Evolutionary conservation across 2,113 vertebrate species (phyloP), one percentile per base, ranked within the genome.

Genomic region (Melospiza georgiana): DNA sequence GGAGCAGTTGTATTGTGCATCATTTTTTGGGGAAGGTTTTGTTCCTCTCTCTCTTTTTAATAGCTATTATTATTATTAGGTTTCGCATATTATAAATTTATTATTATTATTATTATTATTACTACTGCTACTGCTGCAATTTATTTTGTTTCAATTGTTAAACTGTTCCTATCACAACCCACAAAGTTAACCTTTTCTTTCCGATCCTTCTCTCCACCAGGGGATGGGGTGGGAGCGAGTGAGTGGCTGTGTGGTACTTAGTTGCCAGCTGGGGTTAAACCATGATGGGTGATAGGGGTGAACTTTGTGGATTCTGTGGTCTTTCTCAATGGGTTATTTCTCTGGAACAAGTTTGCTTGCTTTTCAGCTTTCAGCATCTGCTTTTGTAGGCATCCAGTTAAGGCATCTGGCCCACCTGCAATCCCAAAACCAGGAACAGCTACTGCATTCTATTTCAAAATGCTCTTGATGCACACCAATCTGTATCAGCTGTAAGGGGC

Each of bases 151-250:
- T 62, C 30, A 31, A 8, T 22, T 43, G 27, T 83, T 43, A 33
- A 55, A 69, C 30, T 23, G 8, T 43, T 90, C 25, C 35, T 76
- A 69, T 43, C 35, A 68, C 20, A 69, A 62, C 3, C 4, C 8
- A 31, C 2, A 11, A 69, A n/a, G 14, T 49, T 62, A 16, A 23
- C 25, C 14, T 76, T 62, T 55, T 55, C 24, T 69, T 76, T 35
- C 55, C 0, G 0, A 62, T 62, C 48, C 11, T 68, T 59, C 8
- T 49, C 25, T 67, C 25, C 25, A 16, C 6, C 35, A 43, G 30
- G 8, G 33, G 5, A 33, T 39, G 10, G 15, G 21, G 11, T 55
- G 8, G 20, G 31, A 57, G 12, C 16, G 24, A 55, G 21, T 35
- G 24, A 54, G 28, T 61, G 20, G 6, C 30, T 82, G 25, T 15